A percentile compares a stretch with the other conserved stretches of the same genome.
Evolutionary conservation across 1,140 invertebrate species (phyloP).

Genomic region (Cecropterus lyciades): DNA sequence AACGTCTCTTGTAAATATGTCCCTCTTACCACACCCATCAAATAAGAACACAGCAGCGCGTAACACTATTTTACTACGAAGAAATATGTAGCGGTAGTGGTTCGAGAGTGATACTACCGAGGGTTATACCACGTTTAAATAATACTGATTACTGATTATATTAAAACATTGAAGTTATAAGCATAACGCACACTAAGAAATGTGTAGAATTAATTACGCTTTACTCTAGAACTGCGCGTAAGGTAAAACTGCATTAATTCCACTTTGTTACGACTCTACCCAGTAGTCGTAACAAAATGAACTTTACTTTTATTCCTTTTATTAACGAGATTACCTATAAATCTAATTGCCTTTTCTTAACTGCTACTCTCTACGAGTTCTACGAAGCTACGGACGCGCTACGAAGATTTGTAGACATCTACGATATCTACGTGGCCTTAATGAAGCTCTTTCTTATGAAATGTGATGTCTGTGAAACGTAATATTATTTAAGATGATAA

Average conservation of each 20-base stretch:
- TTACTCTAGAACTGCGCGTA: neutral
- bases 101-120: no score
- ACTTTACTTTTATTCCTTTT: constrained; percentile 25
- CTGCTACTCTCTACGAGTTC: constrained; percentile 33
- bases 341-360: constrained; percentile 24
- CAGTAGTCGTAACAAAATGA: constrained; percentile 22
- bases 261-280: constrained; percentile 14
- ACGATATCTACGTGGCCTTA: constrained; percentile 12
- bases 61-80: no score
- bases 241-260: constrained; percentile 21
- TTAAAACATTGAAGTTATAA: neutral
- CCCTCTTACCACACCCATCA: no score
- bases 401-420: constrained; percentile 41
- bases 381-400: constrained; percentile 51
- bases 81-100: no score
- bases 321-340: constrained; percentile 29
- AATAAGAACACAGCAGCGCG: no score
- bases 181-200: neutral
- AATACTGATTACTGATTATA: no score
- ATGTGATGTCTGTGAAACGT: neutral
- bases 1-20: no score
- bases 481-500: neutral
- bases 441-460: constrained; percentile 4
- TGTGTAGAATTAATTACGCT: neutral
- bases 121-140: no score